Base-by-base conservation (phyloP, 2,888 invertebrate genomes). In the Tachina lurida region DNA sequence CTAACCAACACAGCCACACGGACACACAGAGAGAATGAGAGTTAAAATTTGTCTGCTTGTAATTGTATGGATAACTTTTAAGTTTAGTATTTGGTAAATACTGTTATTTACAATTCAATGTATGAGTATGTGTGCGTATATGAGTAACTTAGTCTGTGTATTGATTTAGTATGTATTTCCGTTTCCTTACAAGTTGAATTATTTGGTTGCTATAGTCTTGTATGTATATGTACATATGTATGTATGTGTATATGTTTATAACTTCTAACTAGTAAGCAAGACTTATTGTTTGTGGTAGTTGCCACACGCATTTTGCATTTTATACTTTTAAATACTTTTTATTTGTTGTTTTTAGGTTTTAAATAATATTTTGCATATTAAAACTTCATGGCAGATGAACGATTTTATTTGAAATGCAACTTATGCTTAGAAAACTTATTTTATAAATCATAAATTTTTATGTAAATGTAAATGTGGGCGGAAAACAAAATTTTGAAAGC, bases 131-230 rank as follows among this genome's bases (percentile, higher is more conserved):
- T 41, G 54, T 54, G 7, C 3, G 19, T 63, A 15, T 52, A 5
- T 60, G 45, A 49, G 10, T 70, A 45, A 12, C 54, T n/a, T 19
- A 56, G 45, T 15, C 17, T 43, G 43, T 13, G 43, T 74, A 79
- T 83, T 83, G 83, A 80, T 86, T 83, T 86, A 86, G 86, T 86
- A 62, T 83, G 71, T 83, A 86, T 83, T 83, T 86, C 86, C 86
- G 79, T 83, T 86, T 86, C 76, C 86, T 79, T 75, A 76, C 19
- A 76, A 52, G 77, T 54, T 71, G 71, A 86, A 76, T 79, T 83
- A 83, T 83, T 83, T 83, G 65, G 75, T 71, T 83, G 17, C 19
- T 80, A 56, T 54, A 15, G 49, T 41, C 7, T 31, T 31, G 7
- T 31, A 31, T 31, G 31, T 31, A 31, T 7, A 7, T 31, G 7